Percentiles rank a stretch among this genome's conserved stretches.
phyloP scores from a whole-genome alignment of 2,888 invertebrate genomes.

The Aethes cnicana region DNA sequence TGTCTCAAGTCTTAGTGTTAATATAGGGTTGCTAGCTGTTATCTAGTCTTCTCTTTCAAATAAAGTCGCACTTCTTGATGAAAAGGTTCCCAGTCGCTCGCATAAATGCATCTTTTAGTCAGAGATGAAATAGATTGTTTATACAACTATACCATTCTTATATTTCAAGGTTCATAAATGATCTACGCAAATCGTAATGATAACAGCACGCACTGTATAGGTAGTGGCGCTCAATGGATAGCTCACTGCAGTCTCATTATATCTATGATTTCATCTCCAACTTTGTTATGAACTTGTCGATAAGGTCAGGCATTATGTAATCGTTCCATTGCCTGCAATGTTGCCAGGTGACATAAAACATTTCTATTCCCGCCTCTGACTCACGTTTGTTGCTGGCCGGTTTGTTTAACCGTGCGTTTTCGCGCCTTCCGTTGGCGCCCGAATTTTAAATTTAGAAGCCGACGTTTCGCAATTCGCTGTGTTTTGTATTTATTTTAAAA shows the following conservation, averaged over 20 bases:
- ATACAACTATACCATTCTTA: too few species aligned
- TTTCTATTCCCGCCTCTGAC: slow-evolving; percentile 52
- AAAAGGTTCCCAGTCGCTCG: too few species aligned
- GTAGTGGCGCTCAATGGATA: slow-evolving; percentile 6
- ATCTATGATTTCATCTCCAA: slow-evolving; percentile 19
- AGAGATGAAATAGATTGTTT: too few species aligned
- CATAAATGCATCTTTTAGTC: too few species aligned
- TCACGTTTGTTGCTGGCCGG: slow-evolving; percentile 52
- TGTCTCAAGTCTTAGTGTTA: too few species aligned
- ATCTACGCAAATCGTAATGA: too few species aligned
- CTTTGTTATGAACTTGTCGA: slow-evolving; percentile 4
- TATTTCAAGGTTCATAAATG: too few species aligned
- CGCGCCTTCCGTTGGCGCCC: slow-evolving; percentile 56
- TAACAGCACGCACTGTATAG: background rate
- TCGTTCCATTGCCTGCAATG: slow-evolving; percentile 38
- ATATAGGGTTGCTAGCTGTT: too few species aligned
- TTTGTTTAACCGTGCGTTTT: slow-evolving; percentile 45
- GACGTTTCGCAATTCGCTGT: slow-evolving; percentile 50
- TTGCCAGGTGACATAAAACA: slow-evolving; percentile 61
- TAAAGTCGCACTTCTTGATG: too few species aligned
- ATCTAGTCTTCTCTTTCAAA: too few species aligned
- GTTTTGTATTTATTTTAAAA: slow-evolving; percentile 40
- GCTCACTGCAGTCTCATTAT: slow-evolving; percentile 1
- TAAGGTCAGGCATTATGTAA: slow-evolving; percentile 30
- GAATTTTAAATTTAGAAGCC: slow-evolving; percentile 63